phyloP scores from a whole-genome alignment of 2,113 vertebrate genomes.

The Alligator mississippiensis region DNA sequence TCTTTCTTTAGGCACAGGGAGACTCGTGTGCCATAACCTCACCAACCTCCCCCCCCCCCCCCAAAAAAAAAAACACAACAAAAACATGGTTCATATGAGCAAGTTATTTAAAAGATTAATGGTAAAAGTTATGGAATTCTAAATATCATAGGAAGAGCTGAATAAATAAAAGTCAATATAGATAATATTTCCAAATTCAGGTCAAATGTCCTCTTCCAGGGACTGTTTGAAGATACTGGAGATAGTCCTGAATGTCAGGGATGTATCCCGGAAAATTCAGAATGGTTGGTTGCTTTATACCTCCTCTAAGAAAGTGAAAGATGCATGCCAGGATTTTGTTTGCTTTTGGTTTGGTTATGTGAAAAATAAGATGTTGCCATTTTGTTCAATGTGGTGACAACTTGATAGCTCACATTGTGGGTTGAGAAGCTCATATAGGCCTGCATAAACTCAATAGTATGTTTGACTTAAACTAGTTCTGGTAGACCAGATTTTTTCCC shows the following conservation, averaged over 20 bases:
- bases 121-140: background rate
- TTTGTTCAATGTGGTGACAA: background rate
- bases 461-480: background rate
- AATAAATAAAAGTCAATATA: background rate
- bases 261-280: too few relatives aligned
- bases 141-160: background rate
- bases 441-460: background rate
- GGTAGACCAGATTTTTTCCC: background rate
- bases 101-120: background rate
- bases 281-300: too few relatives aligned
- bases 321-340: background rate
- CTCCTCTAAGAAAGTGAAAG: too few relatives aligned
- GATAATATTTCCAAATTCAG: background rate
- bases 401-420: background rate
- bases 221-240: too few relatives aligned
- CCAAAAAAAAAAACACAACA: too few relatives aligned
- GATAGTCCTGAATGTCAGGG: too few relatives aligned
- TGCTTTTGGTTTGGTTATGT: background rate
- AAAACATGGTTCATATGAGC: background rate
- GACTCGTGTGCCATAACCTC: background rate
- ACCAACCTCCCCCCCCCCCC: too few relatives aligned
- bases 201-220: background rate
- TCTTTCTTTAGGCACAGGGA: too few relatives aligned
- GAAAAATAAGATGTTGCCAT: background rate
- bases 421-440: background rate